Base-by-base conservation (phyloP, 2,113 vertebrate species). In the Conger conger region DNA sequence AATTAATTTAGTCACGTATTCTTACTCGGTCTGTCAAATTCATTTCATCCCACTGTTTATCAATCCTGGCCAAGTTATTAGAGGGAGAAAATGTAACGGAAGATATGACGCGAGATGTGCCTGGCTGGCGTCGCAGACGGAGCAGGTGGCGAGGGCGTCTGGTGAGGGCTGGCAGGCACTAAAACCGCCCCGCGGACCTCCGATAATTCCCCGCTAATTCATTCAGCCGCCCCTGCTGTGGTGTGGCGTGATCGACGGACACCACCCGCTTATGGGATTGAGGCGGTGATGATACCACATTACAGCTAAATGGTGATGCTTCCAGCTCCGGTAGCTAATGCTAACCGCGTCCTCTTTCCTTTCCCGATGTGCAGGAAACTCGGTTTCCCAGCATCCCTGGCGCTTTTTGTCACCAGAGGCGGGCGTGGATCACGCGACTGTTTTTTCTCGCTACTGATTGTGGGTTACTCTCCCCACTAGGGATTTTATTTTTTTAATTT, bases 151-250 rank as follows among this genome's bases (percentile, higher is more conserved):
- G 27, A 2, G 68, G 27, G 13, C 33, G 68, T 73, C n/a, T 73
- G 68, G n/a, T 9, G 0, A 33, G 23, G 79, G 30, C 27, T 82
- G 80, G 50, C 50, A 57, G 33, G 18, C 80, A 17, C 80, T 82
- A 8, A 82, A 16, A n/a, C n/a, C 53, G 27, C 33, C 3, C 0
- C n/a, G 16, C n/a, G 27, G 80, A 50, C 5, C 80, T 45, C 15
- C 4, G 50, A n/a, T 60, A 82, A 60, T 57, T 57, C 80, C 53
- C 17, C n/a, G 17, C 5, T 82, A 82, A 82, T 82, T 53, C 53
- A 20, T 35, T 33, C n/a, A 23, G 13, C 17, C 18, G 4, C 4
- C 4, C n/a, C 33, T 17, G 33, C 27, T 33, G 57, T 54, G 53
- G 15, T 60, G 50, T 82, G 50, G 6, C 57, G 45, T 60, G 33